These are phyloP conservation scores for Tachina grossa DNA, from an alignment of 2,888 invertebrate genomes.

Conservation along the genomic window DNA sequence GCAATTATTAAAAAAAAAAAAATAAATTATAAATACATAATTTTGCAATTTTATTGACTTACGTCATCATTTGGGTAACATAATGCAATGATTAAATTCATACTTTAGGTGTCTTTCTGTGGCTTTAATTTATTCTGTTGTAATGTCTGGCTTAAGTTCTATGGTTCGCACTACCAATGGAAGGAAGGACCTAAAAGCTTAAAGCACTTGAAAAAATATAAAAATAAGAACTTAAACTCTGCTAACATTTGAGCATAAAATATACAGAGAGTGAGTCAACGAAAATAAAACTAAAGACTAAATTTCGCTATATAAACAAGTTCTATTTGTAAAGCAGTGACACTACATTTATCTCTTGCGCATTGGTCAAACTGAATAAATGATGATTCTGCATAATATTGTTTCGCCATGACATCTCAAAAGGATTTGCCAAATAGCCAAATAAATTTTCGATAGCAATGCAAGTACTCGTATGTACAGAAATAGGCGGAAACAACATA, in stretches of 20 bases:
- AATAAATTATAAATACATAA: too few relatives aligned
- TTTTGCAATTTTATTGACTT: too few relatives aligned
- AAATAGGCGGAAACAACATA: slow-evolving; percentile 18
- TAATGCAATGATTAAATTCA: not conserved
- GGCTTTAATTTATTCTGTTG: too few relatives aligned
- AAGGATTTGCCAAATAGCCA: slow-evolving; percentile 60
- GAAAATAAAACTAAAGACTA: slow-evolving; percentile 1
- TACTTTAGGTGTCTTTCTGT: too few relatives aligned
- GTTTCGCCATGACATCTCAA: slow-evolving; percentile 36
- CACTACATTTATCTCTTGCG: slow-evolving; percentile 52
- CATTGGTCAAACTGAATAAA: slow-evolving; percentile 68
- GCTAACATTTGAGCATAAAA: not conserved
- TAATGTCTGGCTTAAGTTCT: too few relatives aligned
- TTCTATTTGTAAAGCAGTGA: slow-evolving; percentile 34
- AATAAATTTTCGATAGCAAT: slow-evolving; percentile 69
- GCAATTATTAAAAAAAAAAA: too few relatives aligned
- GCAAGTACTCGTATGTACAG: slow-evolving; percentile 32
- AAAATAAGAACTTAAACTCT: not conserved
- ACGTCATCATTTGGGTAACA: too few relatives aligned
- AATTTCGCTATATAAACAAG: slow-evolving; percentile 8
- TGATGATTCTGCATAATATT: slow-evolving; percentile 42
- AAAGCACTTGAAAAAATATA: not conserved
- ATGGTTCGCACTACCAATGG: too few relatives aligned
- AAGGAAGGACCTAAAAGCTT: not conserved
- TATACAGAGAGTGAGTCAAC: not conserved